Evolutionary conservation across 1,140 invertebrate species (phyloP).

Genomic region (Tribolium madens): DNA sequence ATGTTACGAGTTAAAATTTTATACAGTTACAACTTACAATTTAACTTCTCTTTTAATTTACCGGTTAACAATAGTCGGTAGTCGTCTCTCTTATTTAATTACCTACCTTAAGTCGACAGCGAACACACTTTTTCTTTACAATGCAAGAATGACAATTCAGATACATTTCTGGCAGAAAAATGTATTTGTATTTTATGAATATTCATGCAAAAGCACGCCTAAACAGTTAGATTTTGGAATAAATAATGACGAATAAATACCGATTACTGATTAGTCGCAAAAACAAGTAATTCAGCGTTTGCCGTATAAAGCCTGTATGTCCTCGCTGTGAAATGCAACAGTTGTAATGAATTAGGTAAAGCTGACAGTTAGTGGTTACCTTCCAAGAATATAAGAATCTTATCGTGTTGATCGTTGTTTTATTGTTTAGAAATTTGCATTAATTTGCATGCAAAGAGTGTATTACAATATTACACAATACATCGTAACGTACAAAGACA

Average conservation of each 20-base stretch:
- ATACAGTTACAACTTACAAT: background rate
- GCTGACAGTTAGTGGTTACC: constrained; percentile 40
- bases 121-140: background rate
- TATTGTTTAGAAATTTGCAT: constrained; percentile 41
- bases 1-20: background rate
- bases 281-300: constrained; percentile 32
- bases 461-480: constrained; percentile 31
- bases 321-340: constrained; percentile 44
- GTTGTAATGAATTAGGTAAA: constrained; percentile 45
- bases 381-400: constrained; percentile 41
- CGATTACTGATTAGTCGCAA: constrained; percentile 33
- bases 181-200: background rate
- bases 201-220: background rate
- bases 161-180: background rate
- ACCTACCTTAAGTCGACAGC: background rate
- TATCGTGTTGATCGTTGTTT: constrained; percentile 33
- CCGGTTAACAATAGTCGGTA: background rate
- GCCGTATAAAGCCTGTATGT: constrained; percentile 37
- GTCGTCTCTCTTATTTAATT: background rate
- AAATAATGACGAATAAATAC: constrained; percentile 25
- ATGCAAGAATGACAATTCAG: background rate
- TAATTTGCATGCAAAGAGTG: constrained; percentile 21
- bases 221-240: constrained; percentile 36
- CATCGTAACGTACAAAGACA: constrained; percentile 8
- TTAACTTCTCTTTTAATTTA: background rate